Evolutionary conservation across 2,888 invertebrate species (phyloP), one percentile per base, ranked within the genome.

Genomic region (Eilema griseolum): DNA sequence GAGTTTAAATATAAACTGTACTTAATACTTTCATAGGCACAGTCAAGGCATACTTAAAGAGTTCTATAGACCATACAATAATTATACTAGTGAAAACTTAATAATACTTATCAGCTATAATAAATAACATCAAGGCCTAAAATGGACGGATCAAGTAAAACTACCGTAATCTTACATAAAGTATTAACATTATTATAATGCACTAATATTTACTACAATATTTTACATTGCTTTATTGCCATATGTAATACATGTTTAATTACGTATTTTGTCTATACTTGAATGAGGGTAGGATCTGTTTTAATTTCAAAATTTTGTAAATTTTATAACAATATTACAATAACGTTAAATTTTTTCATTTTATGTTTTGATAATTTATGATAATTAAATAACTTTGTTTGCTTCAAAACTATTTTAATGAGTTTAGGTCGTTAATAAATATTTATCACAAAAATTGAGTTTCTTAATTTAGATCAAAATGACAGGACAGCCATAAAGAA

Each of bases 121-220:
- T 95, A 95, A 95, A 94, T 95, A 94, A 93, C 88, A 91, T 88
- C 92, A 92, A 91, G 89, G 89, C 86, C 85, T 90, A 88, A 78
- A 87, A 82, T 92, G 95, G 95, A 95, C 95, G 95, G 94, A 92
- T 80, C 78, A 82, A 85, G 79, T 87, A 86, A 65, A 65, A 84
- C 78, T 85, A 86, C 76, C 81, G 74, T 61, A 68, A 62, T 74
- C 73, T 71, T 79, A 83, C 71, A 79, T 64, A 72, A 80, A 31
- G 60, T 74, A 74, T 66, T 76, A 67, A 77, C 72, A 81, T 56
- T 31, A 65, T n/a, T 65, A 23, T 77, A 78, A 75, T 75, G 71
- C 77, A 77, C 71, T 78, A 70, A 61, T 78, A 70, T 72, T 74
- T 73, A 74, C 69, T 77, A 73, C 73, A 73, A 69, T 83, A 79